Evolutionary conservation across 1,140 invertebrate genomes (phyloP), one percentile per base, ranked within the genome.

Genomic region (Armadillidium nasatum): DNA sequence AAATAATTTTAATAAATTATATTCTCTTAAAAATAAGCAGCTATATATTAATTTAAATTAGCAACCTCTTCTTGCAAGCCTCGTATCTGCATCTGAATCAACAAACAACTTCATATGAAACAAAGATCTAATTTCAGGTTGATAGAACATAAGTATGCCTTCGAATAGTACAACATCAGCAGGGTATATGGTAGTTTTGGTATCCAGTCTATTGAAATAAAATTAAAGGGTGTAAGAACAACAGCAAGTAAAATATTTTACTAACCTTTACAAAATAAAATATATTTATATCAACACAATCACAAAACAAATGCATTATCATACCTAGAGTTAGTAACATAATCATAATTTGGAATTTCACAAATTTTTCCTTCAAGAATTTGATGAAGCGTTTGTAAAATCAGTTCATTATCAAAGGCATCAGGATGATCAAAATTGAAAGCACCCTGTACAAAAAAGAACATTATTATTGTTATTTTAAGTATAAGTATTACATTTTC

Each of bases 41-140:
- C 50, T 60, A 60, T 19, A 60, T 60, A 60, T 19, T 19, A 71
- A 44, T 13, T 43, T n/a, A 76, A 76, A 54, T 21, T 10, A 4
- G 11, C 74, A 67, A 81, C 76, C 78, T 77, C 97, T 89, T 82
- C 97, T 88, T 2, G 96, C 94, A 19, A 99, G 87, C 82, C 97
- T 88, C 0, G 96, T 99, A 84, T 99, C 97, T 0, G 97, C 96
- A 87, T 99, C 97, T 0, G 96, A 98, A 83, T 99, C 97, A 23
- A 99, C 97, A 88, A 99, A 99, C 10, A 99, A 87, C 86, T 99
- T 99, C 95, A 99, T 98, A 84, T 99, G 94, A 86, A 99, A 99
- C 23, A 98, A 87, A 73, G 97, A 93, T 75, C 97, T 86, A 73
- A 99, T 92, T 84, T 97, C 92, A 10, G 93, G 92, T 85, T 96